Evolutionary conservation across 1,140 invertebrate genomes (phyloP), one percentile per base, ranked within the genome.

Genomic region (Leptonema lineaticorne): DNA sequence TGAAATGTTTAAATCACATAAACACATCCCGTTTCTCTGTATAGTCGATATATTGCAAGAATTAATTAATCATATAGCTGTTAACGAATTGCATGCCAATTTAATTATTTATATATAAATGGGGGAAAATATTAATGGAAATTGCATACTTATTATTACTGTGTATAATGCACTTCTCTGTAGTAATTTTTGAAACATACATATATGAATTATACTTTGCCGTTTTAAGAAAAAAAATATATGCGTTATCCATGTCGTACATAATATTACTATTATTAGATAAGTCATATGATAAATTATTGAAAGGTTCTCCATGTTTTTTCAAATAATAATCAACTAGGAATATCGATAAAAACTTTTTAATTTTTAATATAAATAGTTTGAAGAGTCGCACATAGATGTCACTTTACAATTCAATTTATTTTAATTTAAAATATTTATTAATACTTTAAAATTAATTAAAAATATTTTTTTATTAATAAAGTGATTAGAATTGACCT

Each of bases 161-260:
- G 16, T 53, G 3, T 53, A 20, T 20, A 24, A 48, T 50, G 62
- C 62, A 64, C 62, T n/a, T n/a, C n/a, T 16, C 6, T 50, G 62
- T 64, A 64, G 62, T 50, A 27, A 14, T 64, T 57, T 57, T 58
- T 59, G 4, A 33, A 64, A n/a, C n/a, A n/a, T n/a, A n/a, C n/a
- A n/a, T n/a, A n/a, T n/a, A n/a, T n/a, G n/a, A 50, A 11, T 64
- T 28, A 45, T 62, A 45, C 33, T 46, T 59, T 62, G 33, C 33
- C 46, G 41, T 67, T 46, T 7, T 45, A n/a, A n/a, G n/a, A n/a
- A n/a, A n/a, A n/a, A n/a, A n/a, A n/a, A n/a, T 18, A 64, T 24
- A 57, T 62, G 59, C 41, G 30, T 50, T 27, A 37, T 29, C 37
- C 69, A 71, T 71, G 69, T 71, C 69, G 65, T 71, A 64, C 62